Percentiles rank a stretch among this genome's conserved stretches.
Evolutionary conservation across 2,888 invertebrate species (phyloP).

Genomic region (Harmothoe impar): DNA sequence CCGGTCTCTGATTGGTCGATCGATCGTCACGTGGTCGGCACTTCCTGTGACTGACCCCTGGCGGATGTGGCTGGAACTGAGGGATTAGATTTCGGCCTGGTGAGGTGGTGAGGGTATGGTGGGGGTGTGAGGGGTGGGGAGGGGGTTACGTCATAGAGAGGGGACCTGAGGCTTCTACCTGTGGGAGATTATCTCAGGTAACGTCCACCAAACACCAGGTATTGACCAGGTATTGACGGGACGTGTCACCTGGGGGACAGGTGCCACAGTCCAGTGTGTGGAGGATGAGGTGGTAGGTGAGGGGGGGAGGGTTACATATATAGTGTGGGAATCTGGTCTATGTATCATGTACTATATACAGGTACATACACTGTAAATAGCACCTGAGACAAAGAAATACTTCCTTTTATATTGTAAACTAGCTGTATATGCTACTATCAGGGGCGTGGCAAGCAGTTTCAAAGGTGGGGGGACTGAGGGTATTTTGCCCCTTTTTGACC

Average conservation of each 20-base stretch:
- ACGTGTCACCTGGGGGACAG: background rate
- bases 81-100: constrained; percentile 53
- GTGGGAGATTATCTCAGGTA: constrained; percentile 39
- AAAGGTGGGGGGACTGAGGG: no score
- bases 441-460: no score
- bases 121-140: background rate
- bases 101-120: background rate
- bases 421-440: no score
- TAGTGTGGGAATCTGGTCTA: no score
- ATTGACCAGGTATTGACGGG: constrained; percentile 32
- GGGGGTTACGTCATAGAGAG: constrained; percentile 19
- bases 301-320: no score
- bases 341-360: no score
- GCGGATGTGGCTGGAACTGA: constrained; percentile 57
- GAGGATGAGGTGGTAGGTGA: no score
- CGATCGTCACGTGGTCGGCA: constrained; percentile 60
- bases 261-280: background rate
- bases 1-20: constrained; percentile 58
- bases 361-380: no score
- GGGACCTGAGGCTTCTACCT: background rate
- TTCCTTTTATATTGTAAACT: no score
- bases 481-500: no score
- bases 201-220: constrained; percentile 7
- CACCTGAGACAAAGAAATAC: no score
- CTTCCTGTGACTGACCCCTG: background rate